Evolutionary conservation across 2,888 invertebrate genomes (phyloP).

Genomic region (Julus scandinavius): DNA sequence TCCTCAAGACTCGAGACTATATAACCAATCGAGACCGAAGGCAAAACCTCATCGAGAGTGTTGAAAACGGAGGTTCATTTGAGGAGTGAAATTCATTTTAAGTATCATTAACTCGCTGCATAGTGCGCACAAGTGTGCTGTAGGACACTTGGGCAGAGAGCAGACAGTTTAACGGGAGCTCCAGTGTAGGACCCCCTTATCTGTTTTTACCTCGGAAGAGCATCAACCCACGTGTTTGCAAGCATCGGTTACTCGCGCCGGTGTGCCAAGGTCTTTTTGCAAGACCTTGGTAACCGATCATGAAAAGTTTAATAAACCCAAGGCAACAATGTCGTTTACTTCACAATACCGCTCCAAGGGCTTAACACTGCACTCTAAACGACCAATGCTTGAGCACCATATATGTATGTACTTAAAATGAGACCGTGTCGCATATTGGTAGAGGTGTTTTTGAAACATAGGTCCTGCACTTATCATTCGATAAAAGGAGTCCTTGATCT

Average conservation of each 20-base stretch:
- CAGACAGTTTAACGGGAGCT: conserved; percentile 1
- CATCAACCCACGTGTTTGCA: not conserved
- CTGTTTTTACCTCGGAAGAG: conserved; percentile 6
- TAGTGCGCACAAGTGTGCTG: conserved; percentile 15
- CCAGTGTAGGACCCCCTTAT: conserved; percentile 12
- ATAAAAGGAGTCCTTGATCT: no score
- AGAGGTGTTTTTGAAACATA: no score
- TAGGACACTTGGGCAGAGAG: conserved; percentile 5
- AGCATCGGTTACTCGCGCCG: not conserved
- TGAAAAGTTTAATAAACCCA: no score
- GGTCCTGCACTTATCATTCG: no score
- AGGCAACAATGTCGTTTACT: no score
- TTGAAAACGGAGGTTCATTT: not conserved
- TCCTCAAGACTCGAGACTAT: not conserved
- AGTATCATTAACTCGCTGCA: conserved; percentile 33
- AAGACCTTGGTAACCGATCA: not conserved
- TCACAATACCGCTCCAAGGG: no score
- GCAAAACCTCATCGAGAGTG: conserved; percentile 21
- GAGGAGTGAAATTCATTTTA: conserved; percentile 20
- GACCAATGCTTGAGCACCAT: no score
- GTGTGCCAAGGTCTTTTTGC: not conserved
- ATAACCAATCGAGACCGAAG: conserved; percentile 3
- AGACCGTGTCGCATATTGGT: no score
- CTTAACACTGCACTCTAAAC: no score
- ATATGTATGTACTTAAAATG: no score